phyloP scores from a whole-genome alignment of 2,113 vertebrate genomes.

The Bujurquina vittata region DNA sequence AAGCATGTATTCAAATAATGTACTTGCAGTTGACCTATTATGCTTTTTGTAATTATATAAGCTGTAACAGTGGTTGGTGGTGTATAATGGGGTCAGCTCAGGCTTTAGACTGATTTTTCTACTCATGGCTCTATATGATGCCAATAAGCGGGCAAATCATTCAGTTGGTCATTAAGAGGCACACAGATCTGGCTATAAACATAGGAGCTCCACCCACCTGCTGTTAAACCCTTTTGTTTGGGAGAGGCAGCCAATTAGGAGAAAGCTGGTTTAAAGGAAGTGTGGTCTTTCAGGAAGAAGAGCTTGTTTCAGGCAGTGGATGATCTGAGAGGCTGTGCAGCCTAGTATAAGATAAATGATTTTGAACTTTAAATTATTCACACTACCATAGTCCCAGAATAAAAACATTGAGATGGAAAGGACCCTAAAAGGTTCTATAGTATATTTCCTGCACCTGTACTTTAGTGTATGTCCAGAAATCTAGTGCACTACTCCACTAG shows the following conservation, averaged over 20 bases:
- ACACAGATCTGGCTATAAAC: not conserved
- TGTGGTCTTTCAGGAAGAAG: not conserved
- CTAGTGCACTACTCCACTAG: not conserved
- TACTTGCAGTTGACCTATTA: not conserved
- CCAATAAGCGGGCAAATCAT: not conserved
- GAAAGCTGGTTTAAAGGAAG: not conserved
- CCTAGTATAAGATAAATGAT: not conserved
- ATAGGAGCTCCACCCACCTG: not conserved
- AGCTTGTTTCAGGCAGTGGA: not conserved
- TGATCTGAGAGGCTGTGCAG: not conserved
- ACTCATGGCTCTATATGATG: not conserved
- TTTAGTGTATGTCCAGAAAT: not conserved
- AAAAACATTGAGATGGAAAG: not conserved
- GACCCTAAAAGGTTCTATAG: not conserved
- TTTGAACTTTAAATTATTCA: conserved; percentile 4
- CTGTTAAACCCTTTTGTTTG: not conserved
- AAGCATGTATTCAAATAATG: conserved; percentile 13
- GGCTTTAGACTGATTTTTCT: not conserved
- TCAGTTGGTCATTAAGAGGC: not conserved
- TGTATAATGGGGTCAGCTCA: not conserved
- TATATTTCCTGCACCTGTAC: not conserved
- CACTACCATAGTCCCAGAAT: not conserved
- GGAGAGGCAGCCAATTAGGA: not conserved
- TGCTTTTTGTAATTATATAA: not conserved
- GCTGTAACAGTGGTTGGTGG: not conserved